These are phyloP conservation scores for Percopsis omiscomaycus DNA, from an alignment of 2,797 vertebrate genomes.

Conservation along the genomic window DNA sequence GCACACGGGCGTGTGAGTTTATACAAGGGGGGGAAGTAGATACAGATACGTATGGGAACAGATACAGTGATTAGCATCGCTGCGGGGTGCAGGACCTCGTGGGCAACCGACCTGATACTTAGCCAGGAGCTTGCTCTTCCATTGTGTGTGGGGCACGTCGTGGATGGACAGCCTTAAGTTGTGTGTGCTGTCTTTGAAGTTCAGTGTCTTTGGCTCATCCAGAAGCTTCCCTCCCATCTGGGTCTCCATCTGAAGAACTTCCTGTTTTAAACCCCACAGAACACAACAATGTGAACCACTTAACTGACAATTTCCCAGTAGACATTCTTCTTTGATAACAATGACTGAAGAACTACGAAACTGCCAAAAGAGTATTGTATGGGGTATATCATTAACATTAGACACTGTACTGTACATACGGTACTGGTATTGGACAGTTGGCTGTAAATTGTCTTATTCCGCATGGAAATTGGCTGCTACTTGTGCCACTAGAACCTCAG, in stretches of 20 bases:
- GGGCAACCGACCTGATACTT: conserved; percentile 83
- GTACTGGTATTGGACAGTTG: too few species aligned
- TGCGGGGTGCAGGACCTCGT: background rate
- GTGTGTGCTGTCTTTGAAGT: conserved; percentile 97
- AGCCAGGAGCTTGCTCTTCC: conserved; percentile 96
- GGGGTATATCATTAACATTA: too few species aligned
- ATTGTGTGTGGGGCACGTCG: conserved; percentile 90
- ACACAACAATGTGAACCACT: background rate
- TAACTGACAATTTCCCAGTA: too few species aligned
- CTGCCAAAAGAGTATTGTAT: too few species aligned
- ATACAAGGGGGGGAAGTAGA: background rate
- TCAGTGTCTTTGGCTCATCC: conserved; percentile 94
- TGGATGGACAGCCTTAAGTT: conserved; percentile 96
- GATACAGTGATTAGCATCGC: background rate
- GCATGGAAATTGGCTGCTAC: too few species aligned
- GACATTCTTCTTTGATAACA: too few species aligned
- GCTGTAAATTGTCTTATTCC: too few species aligned
- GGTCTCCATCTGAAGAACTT: conserved; percentile 94
- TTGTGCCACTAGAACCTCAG: background rate
- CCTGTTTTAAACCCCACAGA: conserved; percentile 71
- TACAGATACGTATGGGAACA: background rate
- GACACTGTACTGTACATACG: too few species aligned
- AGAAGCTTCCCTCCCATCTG: conserved; percentile 96
- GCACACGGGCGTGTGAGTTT: too few species aligned
- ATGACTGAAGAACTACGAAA: too few species aligned